Conservation (phyloP, 1,140 invertebrate species). For the Coptotermes formosanus region DNA sequence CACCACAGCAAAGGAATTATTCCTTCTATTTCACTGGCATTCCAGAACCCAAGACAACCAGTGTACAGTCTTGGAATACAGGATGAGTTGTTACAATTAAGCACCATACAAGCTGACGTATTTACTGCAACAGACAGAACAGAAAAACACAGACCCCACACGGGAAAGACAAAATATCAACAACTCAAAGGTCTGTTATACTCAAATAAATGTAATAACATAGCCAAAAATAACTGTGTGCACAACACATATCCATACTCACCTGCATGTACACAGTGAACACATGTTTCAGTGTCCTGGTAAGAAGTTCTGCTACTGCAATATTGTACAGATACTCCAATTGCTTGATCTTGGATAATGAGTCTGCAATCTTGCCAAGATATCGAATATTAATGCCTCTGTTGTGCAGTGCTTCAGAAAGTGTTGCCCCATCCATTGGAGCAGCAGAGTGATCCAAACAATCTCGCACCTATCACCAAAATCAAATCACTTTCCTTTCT, state of each 20-base stretch:
- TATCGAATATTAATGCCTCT: conserved; percentile 97
- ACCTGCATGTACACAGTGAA: conserved; percentile 90
- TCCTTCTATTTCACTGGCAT: no score
- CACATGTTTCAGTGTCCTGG: conserved; percentile 87
- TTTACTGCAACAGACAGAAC: no score
- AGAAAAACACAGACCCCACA: no score
- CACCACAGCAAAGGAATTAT: no score
- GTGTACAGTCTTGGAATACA: no score
- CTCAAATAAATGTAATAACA: no score
- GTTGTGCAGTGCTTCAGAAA: conserved; percentile 90
- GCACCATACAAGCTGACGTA: no score
- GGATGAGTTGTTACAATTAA: no score
- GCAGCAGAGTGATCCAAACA: conserved; percentile 88
- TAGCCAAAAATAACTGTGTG: no score
- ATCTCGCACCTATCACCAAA: conserved; percentile 71
- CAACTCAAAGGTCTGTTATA: no score
- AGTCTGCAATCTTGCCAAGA: conserved; percentile 81
- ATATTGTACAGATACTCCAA: conserved; percentile 87
- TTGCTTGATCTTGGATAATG: conserved; percentile 73
- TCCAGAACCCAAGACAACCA: no score
- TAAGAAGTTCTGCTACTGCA: conserved; percentile 81
- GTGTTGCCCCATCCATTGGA: conserved; percentile 91
- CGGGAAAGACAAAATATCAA: no score
- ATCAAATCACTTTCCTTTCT: not conserved
- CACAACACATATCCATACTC: conserved; percentile 24